Evolutionary conservation across 2,797 vertebrate genomes (phyloP), one percentile per base, ranked within the genome.

Genomic region (Sebastes matsubarae): DNA sequence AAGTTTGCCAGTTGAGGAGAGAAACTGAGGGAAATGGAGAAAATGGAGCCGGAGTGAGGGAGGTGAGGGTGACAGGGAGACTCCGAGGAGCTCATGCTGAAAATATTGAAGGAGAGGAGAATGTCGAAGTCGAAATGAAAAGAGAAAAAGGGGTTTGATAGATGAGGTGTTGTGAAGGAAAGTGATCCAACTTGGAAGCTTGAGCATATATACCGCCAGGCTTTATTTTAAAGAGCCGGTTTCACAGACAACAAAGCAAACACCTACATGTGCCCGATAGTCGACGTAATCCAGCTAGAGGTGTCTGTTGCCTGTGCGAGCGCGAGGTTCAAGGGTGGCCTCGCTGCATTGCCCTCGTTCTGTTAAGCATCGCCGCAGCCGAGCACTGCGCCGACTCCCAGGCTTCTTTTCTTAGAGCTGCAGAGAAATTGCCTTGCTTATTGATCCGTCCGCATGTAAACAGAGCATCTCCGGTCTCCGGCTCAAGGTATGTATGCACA

Each of bases 371-470:
- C 20, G 46, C 70, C 14, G 16, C 18, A 14, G 79, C 55, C 55
- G 36, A 73, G 20, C 79, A 72, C 24, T 25, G 67, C 79, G 66
- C 58, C 25, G 38, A 73, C 79, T 80, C 57, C 16, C 78, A 5
- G 75, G 80, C 64, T 85, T 90, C 86, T 92, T 91, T 90, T 91
- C 88, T 90, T 87, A 69, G 89, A 83, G 80, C 82, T 82, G 88
- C 83, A 66, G 74, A 79, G 85, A 89, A 88, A 92, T 77, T 46
- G 81, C 75, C 73, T 89, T 46, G 50, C 69, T 55, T 92, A 93
- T 94, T 79, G 93, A 94, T 92, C 87, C 54, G 11, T 65, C 84
- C 32, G 34, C 82, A 86, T 87, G 89, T 91, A 93, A 91, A 92
- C 88, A 87, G 83, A 87, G 78, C 81, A 80, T 89, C 86, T 74